phyloP scores from a whole-genome alignment of 2,797 vertebrate genomes.

The Toxotes lorentzi region DNA sequence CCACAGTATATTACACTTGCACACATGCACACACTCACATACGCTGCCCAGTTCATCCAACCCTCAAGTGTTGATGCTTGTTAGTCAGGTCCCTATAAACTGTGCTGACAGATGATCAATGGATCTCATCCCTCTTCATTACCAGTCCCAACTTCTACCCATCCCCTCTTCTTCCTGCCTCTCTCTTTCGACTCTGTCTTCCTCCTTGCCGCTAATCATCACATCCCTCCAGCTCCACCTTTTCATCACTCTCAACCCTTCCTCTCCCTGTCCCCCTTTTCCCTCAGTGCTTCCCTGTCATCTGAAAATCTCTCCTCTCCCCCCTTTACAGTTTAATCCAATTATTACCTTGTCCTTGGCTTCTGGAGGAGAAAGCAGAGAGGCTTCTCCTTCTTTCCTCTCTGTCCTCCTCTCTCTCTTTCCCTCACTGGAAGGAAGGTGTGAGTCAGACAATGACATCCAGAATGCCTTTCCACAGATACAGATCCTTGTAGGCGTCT shows the following conservation, averaged over 20 bases:
- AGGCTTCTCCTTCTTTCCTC: constrained; percentile 19
- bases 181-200: background rate
- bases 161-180: background rate
- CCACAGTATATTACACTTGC: too few relatives aligned
- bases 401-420: background rate
- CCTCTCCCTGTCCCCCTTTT: background rate
- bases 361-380: constrained; percentile 41
- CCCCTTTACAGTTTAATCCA: constrained; percentile 42
- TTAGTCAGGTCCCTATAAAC: constrained; percentile 52
- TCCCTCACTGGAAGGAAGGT: constrained; percentile 9
- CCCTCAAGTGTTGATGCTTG: constrained; percentile 39
- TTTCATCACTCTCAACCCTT: constrained; percentile 34
- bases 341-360: constrained; percentile 57
- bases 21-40: background rate
- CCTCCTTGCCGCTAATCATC: constrained; percentile 27
- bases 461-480: constrained; percentile 35
- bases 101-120: constrained; percentile 47
- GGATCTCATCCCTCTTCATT: constrained; percentile 42
- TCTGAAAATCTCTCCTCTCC: background rate
- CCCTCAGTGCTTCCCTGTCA: background rate
- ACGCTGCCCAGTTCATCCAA: constrained; percentile 4
- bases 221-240: constrained; percentile 34
- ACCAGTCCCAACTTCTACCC: background rate
- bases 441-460: constrained; percentile 46
- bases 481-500: constrained; percentile 32